Evolutionary conservation across 2,888 invertebrate species (phyloP).

Genomic region (Xanthorhoe designata): DNA sequence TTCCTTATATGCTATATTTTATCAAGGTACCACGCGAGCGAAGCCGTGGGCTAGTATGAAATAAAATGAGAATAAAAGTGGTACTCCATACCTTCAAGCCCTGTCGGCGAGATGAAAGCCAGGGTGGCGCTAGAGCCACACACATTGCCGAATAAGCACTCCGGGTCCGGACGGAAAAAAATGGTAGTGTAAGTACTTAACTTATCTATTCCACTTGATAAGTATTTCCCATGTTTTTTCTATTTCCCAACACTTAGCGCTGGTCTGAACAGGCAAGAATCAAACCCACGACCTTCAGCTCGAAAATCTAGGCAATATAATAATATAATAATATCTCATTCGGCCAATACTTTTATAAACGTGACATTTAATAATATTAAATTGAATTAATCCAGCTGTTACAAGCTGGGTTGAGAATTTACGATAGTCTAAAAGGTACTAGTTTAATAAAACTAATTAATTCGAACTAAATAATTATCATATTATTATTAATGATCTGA

Average conservation of each 20-base stretch:
- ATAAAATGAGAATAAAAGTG: background rate
- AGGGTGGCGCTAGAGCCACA: constrained; percentile 58
- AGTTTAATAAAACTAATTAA: background rate
- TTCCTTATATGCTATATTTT: too few species aligned
- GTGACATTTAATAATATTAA: too few species aligned
- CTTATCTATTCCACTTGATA: constrained; percentile 29
- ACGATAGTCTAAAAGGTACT: background rate
- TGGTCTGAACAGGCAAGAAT: too few species aligned
- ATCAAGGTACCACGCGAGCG: too few species aligned
- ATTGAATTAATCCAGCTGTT: too few species aligned
- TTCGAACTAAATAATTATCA: background rate
- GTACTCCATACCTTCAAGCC: constrained; percentile 25
- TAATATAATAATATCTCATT: too few species aligned
- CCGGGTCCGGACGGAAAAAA: constrained; percentile 13
- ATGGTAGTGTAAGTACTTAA: constrained; percentile 2
- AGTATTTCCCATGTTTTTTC: constrained; percentile 16
- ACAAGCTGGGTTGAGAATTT: background rate
- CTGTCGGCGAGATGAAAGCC: constrained; percentile 58
- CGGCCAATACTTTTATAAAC: too few species aligned
- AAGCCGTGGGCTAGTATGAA: too few species aligned
- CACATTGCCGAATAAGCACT: constrained; percentile 35
- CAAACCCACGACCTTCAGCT: background rate
- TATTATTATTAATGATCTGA: background rate
- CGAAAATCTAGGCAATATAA: too few species aligned
- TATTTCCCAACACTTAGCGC: background rate